Evolutionary conservation across 2,113 vertebrate genomes (phyloP).

Genomic region (Gnathochromis pfefferi): DNA sequence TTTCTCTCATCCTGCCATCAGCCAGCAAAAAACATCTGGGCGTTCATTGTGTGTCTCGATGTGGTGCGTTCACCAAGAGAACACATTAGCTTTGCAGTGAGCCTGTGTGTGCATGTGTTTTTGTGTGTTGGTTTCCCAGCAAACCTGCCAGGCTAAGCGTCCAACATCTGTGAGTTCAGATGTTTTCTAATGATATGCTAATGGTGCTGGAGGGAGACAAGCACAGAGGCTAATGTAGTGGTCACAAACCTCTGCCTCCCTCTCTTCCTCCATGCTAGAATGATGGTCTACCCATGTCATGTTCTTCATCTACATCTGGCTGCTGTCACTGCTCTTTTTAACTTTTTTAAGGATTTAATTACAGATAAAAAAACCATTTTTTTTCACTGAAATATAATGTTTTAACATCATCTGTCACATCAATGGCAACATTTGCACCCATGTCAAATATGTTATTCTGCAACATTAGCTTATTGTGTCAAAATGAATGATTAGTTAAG

Average conservation of each 20-base stretch:
- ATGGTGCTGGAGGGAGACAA: slow-evolving; percentile 57
- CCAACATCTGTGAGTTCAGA: slow-evolving; percentile 74
- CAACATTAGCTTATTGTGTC: neutral
- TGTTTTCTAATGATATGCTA: slow-evolving; percentile 75
- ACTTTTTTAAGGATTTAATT: neutral
- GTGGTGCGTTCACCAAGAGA: neutral
- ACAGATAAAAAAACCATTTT: neutral
- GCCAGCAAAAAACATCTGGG: slow-evolving; percentile 63
- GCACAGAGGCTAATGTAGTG: slow-evolving; percentile 57
- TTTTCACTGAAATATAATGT: neutral
- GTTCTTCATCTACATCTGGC: neutral
- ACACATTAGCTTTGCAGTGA: neutral
- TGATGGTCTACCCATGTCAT: neutral
- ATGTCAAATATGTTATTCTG: neutral
- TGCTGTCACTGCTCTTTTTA: neutral
- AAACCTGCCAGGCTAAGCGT: slow-evolving; percentile 59
- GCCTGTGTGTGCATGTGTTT: neutral
- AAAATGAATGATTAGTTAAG: neutral
- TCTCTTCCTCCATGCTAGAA: neutral
- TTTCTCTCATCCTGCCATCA: slow-evolving; percentile 42
- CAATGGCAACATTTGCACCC: neutral
- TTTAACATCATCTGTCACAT: neutral
- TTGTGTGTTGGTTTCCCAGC: slow-evolving; percentile 35
- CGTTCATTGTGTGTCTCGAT: slow-evolving; percentile 20
- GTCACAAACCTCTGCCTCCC: slow-evolving; percentile 52